Base-by-base conservation (phyloP, 2,113 vertebrate genomes). In the Peromyscus californicus region DNA sequence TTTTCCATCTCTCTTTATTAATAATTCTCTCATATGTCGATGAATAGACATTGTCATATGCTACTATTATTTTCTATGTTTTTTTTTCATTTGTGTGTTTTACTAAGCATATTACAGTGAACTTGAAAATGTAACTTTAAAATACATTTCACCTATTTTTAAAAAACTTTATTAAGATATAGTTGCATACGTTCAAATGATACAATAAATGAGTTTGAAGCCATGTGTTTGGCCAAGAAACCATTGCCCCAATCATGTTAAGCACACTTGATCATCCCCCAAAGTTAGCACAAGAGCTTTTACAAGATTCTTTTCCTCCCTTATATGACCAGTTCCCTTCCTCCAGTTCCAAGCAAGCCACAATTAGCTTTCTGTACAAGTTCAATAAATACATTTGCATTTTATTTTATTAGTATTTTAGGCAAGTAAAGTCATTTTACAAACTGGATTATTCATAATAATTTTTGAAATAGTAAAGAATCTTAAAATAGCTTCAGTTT, bases 71-170 rank as follows among this genome's bases (percentile, higher is more conserved):
- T 72, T 97, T 74, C 21, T 91, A 57, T 92, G 33, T 6, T 48
- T 93, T 6, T 48, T 93, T 74, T 85, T 89, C 1, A 90, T 70
- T 15, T 79, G 1, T 70, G 39, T 80, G 75, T 94, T 95, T 84
- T 36, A 94, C 31, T 76, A 82, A 51, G 54, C 76, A 63, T 48
- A 94, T n/a, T 92, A 16, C 2, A 63, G 69, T 54, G 4, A 59
- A 1, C 4, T 45, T 67, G 7, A 21, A 63, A 67, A 6, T 51
- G 87, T 74, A 72, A 12, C 1, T 57, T 76, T 7, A 57, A 78
- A 67, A 42, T 42, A 65, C 5, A 26, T 84, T 86, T 33, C 78
- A 22, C 1, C n/a, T 29, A 31, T 92, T 95, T 72, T 72, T 39
- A 69, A 93, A 42, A 0, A 83, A 7, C 1, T 54, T 65, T 86